Evolutionary conservation across 2,113 vertebrate genomes (phyloP).

Genomic region (Hippoglossus stenolepis): DNA sequence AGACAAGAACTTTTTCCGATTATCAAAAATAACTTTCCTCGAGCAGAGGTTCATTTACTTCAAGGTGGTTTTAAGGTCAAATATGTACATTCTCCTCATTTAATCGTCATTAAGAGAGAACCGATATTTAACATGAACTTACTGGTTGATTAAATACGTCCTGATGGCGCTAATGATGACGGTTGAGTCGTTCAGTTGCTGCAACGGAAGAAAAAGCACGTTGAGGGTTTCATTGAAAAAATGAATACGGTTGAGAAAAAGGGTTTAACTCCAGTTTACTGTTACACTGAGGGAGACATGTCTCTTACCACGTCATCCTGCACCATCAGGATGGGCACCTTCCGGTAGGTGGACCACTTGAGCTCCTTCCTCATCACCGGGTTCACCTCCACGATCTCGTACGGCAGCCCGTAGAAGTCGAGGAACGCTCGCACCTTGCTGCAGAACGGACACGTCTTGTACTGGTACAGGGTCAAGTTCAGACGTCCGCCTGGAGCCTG

Average conservation of each 20-base stretch:
- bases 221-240: not conserved
- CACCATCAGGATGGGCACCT: constrained; percentile 92
- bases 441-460: constrained; percentile 98
- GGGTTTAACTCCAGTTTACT: not conserved
- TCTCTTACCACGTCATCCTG: constrained; percentile 67
- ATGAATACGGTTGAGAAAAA: too few species aligned
- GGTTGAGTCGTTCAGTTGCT: constrained; percentile 97
- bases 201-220: constrained; percentile 27
- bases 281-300: not conserved
- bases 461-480: constrained; percentile 94
- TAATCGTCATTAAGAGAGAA: not conserved
- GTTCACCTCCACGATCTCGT: constrained; percentile 95
- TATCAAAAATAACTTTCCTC: too few species aligned
- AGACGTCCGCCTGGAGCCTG: constrained; percentile 62
- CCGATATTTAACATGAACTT: constrained; percentile 61
- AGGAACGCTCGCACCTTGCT: constrained; percentile 97
- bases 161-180: constrained; percentile 96
- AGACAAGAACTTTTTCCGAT: too few species aligned
- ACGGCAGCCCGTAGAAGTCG: constrained; percentile 91
- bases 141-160: constrained; percentile 90
- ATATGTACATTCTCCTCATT: too few species aligned
- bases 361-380: constrained; percentile 93
- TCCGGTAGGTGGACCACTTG: constrained; percentile 96
- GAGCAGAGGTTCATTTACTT: too few species aligned
- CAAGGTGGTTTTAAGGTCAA: too few species aligned